phyloP scores from a whole-genome alignment of 1,140 invertebrate species.

The Microplitis mediator region DNA sequence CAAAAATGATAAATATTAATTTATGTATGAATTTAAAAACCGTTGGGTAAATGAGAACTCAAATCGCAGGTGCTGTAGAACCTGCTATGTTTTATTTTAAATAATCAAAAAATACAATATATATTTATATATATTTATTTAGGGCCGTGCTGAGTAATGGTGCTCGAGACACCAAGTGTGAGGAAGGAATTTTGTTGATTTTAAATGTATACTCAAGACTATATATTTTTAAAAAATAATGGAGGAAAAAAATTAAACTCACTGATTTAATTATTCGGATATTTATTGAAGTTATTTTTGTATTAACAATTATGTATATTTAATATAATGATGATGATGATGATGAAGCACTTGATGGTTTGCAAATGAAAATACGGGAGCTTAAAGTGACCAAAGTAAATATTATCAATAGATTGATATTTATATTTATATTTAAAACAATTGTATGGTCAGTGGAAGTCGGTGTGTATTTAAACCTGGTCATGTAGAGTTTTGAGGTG shows the following conservation, averaged over 20 bases:
- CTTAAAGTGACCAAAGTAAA: too few relatives aligned
- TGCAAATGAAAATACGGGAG: not conserved
- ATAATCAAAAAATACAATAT: not conserved
- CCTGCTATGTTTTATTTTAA: constrained; percentile 1
- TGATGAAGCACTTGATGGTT: not conserved
- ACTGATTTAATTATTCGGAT: not conserved
- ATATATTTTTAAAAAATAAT: not conserved
- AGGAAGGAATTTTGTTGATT: constrained; percentile 22
- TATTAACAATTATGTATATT: too few relatives aligned
- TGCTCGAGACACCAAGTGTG: constrained; percentile 15
- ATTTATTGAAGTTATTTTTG: too few relatives aligned
- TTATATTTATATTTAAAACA: too few relatives aligned
- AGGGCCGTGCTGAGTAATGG: constrained; percentile 12
- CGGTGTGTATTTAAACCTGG: too few relatives aligned
- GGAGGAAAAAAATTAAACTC: too few relatives aligned
- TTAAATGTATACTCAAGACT: constrained; percentile 20
- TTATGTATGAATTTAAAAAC: not conserved
- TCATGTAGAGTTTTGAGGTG: not conserved
- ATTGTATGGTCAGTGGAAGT: too few relatives aligned
- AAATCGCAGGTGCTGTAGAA: constrained; percentile 23
- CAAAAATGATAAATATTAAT: too few relatives aligned
- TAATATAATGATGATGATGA: not conserved
- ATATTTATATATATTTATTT: constrained; percentile 24
- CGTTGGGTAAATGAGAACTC: not conserved
- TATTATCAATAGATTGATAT: too few relatives aligned